Conservation (phyloP, 2,797 vertebrate species). For the Craterocephalus amniculus region DNA sequence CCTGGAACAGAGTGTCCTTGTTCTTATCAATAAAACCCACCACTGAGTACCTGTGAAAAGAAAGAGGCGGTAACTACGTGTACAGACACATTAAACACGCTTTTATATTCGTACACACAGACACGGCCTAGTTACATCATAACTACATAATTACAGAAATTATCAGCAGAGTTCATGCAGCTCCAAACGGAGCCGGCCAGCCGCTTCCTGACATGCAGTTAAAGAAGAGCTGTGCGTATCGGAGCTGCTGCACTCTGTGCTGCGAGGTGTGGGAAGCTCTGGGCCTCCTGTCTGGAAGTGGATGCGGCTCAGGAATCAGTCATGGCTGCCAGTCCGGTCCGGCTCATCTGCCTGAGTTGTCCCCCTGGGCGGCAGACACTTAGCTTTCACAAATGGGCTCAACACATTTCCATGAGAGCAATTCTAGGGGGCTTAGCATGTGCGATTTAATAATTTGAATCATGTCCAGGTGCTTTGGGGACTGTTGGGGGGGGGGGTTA, state of each 20-base stretch:
- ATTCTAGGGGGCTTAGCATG: slow-evolving; percentile 49
- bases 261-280: slow-evolving; percentile 27
- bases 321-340: slow-evolving; percentile 20
- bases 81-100: slow-evolving; percentile 10
- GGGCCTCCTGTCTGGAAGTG: slow-evolving; percentile 30
- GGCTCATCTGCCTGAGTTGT: slow-evolving; percentile 2
- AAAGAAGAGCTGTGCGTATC: slow-evolving; percentile 25
- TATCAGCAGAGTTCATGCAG: too few species aligned
- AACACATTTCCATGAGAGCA: slow-evolving; percentile 44
- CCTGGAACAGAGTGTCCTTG: slow-evolving; percentile 99
- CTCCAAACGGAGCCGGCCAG: background rate
- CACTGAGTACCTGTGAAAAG: slow-evolving; percentile 90
- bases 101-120: background rate
- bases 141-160: background rate
- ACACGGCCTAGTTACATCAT: background rate
- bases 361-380: slow-evolving; percentile 50
- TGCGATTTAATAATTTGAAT: slow-evolving; percentile 56
- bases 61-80: slow-evolving; percentile 10
- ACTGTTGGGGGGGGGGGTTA: background rate
- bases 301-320: slow-evolving; percentile 61
- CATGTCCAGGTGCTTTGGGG: slow-evolving; percentile 32
- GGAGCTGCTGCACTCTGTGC: slow-evolving; percentile 2
- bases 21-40: slow-evolving; percentile 98
- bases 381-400: slow-evolving; percentile 55
- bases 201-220: background rate